phyloP scores from a whole-genome alignment of 2,113 vertebrate genomes.

The Melanotaenia duboulayi region DNA sequence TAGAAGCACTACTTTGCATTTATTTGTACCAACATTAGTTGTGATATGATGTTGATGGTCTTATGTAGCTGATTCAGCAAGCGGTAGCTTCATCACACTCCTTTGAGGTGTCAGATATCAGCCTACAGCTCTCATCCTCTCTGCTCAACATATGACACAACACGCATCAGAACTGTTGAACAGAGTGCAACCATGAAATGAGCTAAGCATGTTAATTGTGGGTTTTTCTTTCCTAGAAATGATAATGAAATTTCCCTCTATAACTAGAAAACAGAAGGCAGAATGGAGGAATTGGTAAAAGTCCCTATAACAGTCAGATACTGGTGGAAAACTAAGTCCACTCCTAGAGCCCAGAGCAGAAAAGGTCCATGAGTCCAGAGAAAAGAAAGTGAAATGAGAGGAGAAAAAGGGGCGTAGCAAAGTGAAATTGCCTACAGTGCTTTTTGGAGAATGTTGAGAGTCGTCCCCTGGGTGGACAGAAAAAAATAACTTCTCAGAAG shows the following conservation, averaged over 20 bases:
- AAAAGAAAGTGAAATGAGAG: conserved; percentile 5
- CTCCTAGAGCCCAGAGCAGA: not conserved
- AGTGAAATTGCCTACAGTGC: conserved; percentile 31
- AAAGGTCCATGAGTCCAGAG: not conserved
- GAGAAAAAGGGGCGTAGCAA: not conserved
- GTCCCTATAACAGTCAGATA: conserved; percentile 7
- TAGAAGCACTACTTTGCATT: conserved; percentile 14
- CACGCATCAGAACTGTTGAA: not conserved
- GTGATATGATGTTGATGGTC: not conserved
- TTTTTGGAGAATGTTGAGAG: conserved; percentile 39
- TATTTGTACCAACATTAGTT: not conserved
- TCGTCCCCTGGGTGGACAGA: conserved; percentile 55
- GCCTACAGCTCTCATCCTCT: conserved; percentile 14
- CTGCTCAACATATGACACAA: conserved; percentile 11
- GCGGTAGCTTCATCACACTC: conserved; percentile 23
- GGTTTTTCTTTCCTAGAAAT: conserved; percentile 11
- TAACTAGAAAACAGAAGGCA: conserved; percentile 18
- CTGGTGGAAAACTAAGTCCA: conserved; percentile 37
- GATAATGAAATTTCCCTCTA: not conserved
- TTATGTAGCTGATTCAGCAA: not conserved
- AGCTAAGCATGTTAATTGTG: conserved; percentile 4
- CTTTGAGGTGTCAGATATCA: conserved; percentile 36
- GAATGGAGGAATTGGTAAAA: conserved; percentile 33
- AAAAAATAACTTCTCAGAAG: conserved; percentile 21
- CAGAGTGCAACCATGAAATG: not conserved